Percentiles rank a stretch among this genome's conserved stretches.
phyloP scores from a whole-genome alignment of 2,797 vertebrate species.

The Ctenopoma multispine region DNA sequence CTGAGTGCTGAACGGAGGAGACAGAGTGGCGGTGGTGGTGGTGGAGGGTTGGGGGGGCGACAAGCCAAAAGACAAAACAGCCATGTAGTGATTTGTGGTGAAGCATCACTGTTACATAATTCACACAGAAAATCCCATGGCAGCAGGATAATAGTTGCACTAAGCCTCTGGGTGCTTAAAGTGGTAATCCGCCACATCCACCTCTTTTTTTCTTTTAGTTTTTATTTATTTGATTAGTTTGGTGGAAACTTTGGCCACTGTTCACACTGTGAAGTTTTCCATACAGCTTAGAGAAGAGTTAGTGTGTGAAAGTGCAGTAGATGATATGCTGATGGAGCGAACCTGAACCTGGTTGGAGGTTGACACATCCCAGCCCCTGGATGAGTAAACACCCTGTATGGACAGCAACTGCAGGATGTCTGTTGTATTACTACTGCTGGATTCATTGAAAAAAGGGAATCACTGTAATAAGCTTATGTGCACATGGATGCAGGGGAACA shows the following conservation, averaged over 20 bases:
- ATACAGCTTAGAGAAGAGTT: too few species aligned
- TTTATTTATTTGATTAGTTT: background rate
- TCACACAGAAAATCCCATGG: slow-evolving; percentile 66
- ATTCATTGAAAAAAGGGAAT: background rate
- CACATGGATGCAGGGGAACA: slow-evolving; percentile 8
- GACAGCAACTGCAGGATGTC: slow-evolving; percentile 24
- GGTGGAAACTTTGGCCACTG: background rate
- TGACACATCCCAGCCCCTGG: too few species aligned
- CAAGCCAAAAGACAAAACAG: slow-evolving; percentile 35
- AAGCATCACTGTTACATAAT: slow-evolving; percentile 85
- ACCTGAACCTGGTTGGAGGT: too few species aligned
- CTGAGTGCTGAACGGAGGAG: slow-evolving; percentile 17
- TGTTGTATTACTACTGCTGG: slow-evolving; percentile 26
- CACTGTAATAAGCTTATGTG: slow-evolving; percentile 13
- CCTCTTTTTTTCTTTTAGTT: background rate
- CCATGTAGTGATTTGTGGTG: slow-evolving; percentile 39
- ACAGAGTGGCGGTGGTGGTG: slow-evolving; percentile 4
- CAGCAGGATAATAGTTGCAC: slow-evolving; percentile 83
- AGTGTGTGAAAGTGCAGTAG: too few species aligned
- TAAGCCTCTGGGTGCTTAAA: slow-evolving; percentile 86
- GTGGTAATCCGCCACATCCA: slow-evolving; percentile 52
- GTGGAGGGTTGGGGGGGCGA: too few species aligned
- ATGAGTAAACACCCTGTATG: slow-evolving; percentile 41
- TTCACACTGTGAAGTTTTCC: background rate
- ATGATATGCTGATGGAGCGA: background rate